Conservation (phyloP, 2,113 vertebrate species). For the Sander lucioperca region DNA sequence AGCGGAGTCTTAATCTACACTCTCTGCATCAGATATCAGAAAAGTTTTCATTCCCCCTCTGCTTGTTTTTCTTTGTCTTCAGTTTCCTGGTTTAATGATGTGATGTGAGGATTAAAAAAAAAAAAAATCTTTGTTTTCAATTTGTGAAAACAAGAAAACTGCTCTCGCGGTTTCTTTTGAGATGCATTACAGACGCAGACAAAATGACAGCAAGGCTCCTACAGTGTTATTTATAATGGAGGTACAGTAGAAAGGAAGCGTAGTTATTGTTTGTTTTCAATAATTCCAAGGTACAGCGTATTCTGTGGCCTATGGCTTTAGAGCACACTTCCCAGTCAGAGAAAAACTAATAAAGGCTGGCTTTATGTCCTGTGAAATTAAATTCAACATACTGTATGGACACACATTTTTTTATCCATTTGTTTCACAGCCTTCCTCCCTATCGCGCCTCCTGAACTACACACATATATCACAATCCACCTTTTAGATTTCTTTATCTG, state of each 20-base stretch:
- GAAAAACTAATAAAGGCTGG: constrained; percentile 70
- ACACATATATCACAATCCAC: constrained; percentile 48
- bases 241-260: constrained; percentile 4
- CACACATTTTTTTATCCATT: constrained; percentile 48
- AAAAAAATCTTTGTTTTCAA: constrained; percentile 21
- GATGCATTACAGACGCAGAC: constrained; percentile 26
- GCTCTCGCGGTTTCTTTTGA: constrained; percentile 41
- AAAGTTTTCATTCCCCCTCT: constrained; percentile 53
- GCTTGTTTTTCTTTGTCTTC: constrained; percentile 20
- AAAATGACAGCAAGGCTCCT: constrained; percentile 26
- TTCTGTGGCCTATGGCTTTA: constrained; percentile 67
- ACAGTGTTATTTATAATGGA: constrained; percentile 42
- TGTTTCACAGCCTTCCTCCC: constrained; percentile 42
- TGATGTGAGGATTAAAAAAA: background rate
- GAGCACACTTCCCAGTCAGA: constrained; percentile 46
- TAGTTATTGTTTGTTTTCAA: constrained; percentile 71
- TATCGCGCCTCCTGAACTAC: constrained; percentile 28
- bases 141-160: constrained; percentile 35
- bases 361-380: constrained; percentile 86
- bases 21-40: constrained; percentile 56
- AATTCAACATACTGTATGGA: constrained; percentile 54
- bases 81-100: constrained; percentile 41
- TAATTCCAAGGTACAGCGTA: constrained; percentile 52
- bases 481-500: constrained; percentile 62
- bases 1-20: constrained; percentile 51